phyloP scores from a whole-genome alignment of 2,888 invertebrate species.

The Phyto melanocephala region DNA sequence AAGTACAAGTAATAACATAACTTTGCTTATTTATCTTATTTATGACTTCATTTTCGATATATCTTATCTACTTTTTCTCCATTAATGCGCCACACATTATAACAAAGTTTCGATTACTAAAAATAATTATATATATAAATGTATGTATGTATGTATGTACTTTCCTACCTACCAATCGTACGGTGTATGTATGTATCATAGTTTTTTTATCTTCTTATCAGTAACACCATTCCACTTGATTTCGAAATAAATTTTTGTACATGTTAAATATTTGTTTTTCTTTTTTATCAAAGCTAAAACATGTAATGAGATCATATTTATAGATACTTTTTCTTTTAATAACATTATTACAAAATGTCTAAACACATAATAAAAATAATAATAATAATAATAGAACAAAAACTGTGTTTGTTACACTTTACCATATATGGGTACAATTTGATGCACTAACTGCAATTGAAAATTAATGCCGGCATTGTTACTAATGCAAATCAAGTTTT shows the following conservation, averaged over 20 bases:
- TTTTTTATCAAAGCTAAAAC: slow-evolving; percentile 5
- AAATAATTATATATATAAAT: not conserved
- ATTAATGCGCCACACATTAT: slow-evolving; percentile 11
- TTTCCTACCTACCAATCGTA: not conserved
- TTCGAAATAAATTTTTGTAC: slow-evolving; percentile 27
- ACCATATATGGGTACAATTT: not conserved
- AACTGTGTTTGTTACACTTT: not conserved
- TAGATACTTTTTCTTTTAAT: slow-evolving; percentile 33
- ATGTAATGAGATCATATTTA: slow-evolving; percentile 49
- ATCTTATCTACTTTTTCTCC: slow-evolving; percentile 30
- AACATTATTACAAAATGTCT: slow-evolving; percentile 33
- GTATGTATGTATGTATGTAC: not conserved
- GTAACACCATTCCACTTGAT: slow-evolving; percentile 25
- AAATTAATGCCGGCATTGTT: not conserved
- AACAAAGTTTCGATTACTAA: slow-evolving; percentile 15
- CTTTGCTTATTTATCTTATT: not conserved
- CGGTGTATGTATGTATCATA: no score
- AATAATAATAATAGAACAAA: not conserved
- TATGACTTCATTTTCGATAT: slow-evolving; percentile 26
- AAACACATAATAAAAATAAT: slow-evolving; percentile 19
- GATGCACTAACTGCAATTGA: not conserved
- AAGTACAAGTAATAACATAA: no score
- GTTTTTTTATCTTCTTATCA: slow-evolving; percentile 49
- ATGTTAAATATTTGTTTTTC: not conserved
- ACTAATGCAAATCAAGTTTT: slow-evolving; percentile 44